Evolutionary conservation across 2,888 invertebrate species (phyloP), one percentile per base, ranked within the genome.

Genomic region (Agrotis puta): DNA sequence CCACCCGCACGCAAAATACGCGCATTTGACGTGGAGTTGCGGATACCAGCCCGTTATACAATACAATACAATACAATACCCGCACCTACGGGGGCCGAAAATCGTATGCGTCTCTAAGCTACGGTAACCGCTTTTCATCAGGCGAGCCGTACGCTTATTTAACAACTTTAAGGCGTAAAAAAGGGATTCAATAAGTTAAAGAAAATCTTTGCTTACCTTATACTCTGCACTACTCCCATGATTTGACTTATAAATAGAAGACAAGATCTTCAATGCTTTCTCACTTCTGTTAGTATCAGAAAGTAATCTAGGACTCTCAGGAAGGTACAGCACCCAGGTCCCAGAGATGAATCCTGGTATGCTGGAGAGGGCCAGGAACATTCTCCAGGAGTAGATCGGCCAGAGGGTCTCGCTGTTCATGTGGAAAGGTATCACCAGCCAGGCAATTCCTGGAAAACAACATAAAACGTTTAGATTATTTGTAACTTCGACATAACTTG

Each of bases 291-390:
- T 97, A 24, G 97, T 97, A 51, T 97, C 96, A 0, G 97, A 92
- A 22, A 97, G 94, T 77, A 97, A 96, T 82, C 97, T 96, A 0
- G 98, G 98, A 85, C 97, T 98, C 87, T 98, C 98, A 0, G 98
- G 98, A 43, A 97, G 94, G 58, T 92, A 94, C 33, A 96, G 90
- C 50, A 97, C 91, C 94, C 97, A 96, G 3, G 97, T 77, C 0
- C 97, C 97, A 1, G 97, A 96, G 0, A 97, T 78, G 24, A 98
- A 92, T 51, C 97, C 97, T 2, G 98, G 98, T 1, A 98, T 70
- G 14, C 97, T 96, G 70, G 97, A 96, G n/a, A 97, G 84, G 0
- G 97, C 96, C 16, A 98, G 91, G 87, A 97, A 97, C 33, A 98
- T 89, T 50, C 98, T 94, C 98, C 98, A 98, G n/a, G 98, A 97